These are phyloP conservation scores for Drosophila kokeensis DNA, from an alignment of 2,888 invertebrate species.

Conservation along the genomic window DNA sequence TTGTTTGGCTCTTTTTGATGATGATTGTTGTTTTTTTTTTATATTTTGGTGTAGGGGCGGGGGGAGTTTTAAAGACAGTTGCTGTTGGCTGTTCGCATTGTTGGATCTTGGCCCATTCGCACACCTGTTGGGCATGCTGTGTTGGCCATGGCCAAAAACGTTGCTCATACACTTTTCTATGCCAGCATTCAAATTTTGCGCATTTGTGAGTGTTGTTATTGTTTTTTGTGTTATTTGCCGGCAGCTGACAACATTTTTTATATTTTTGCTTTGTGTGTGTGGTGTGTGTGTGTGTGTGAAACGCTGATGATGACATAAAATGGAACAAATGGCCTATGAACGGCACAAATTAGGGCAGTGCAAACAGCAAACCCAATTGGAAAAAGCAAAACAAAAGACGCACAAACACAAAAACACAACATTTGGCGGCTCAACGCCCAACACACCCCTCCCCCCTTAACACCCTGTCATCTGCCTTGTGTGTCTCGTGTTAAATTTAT, in stretches of 20 bases:
- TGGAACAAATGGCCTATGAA: constrained; percentile 80
- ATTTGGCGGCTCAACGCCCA: constrained; percentile 70
- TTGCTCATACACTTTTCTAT: constrained; percentile 54
- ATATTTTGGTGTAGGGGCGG: constrained; percentile 33
- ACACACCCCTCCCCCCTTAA: constrained; percentile 2
- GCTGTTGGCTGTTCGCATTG: constrained; percentile 29
- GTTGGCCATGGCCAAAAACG: constrained; percentile 66
- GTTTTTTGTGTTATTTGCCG: constrained; percentile 21
- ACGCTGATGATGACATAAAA: constrained; percentile 79
- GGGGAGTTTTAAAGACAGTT: constrained; percentile 31
- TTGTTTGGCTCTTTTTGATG: constrained; percentile 43
- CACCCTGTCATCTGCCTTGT: constrained; percentile 68
- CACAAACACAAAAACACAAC: constrained; percentile 49
- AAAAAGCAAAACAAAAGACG: constrained; percentile 59
- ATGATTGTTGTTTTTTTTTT: constrained; percentile 11
- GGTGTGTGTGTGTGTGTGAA: background rate
- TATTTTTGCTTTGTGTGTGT: constrained; percentile 5
- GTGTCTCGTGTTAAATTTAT: constrained; percentile 78
- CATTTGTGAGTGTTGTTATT: constrained; percentile 48
- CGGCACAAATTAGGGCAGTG: constrained; percentile 76
- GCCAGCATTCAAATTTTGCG: constrained; percentile 61
- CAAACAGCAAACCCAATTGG: constrained; percentile 71
- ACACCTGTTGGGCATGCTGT: constrained; percentile 69
- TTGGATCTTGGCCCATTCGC: constrained; percentile 63
- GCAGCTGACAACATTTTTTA: constrained; percentile 72